These are phyloP conservation scores for Scophthalmus maximus DNA, from an alignment of 2,113 vertebrate genomes.

Conservation along the genomic window DNA sequence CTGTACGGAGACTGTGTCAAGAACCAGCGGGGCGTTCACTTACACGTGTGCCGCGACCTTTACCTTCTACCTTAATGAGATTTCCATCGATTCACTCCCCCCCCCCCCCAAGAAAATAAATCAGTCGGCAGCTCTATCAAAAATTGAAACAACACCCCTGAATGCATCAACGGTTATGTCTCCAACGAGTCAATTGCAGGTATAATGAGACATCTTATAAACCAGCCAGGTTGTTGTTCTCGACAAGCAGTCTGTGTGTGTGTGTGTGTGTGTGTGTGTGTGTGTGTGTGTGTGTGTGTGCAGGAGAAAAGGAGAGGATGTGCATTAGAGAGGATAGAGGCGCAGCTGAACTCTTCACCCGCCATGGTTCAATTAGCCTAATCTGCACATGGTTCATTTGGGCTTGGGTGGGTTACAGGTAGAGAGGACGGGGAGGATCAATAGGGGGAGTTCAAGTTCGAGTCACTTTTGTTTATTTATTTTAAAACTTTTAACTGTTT, in stretches of 20 bases:
- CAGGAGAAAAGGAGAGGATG: neutral
- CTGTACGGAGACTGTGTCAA: slow-evolving; percentile 35
- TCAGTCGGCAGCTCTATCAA: slow-evolving; percentile 72
- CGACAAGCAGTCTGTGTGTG: neutral
- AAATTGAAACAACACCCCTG: slow-evolving; percentile 66
- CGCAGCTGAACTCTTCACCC: slow-evolving; percentile 40
- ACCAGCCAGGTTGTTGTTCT: slow-evolving; percentile 45
- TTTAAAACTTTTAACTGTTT: too few species aligned
- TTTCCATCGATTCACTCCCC: slow-evolving; percentile 74
- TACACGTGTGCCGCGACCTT: slow-evolving; percentile 70
- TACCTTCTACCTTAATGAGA: slow-evolving; percentile 75
- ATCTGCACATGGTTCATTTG: slow-evolving; percentile 54
- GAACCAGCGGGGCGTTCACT: slow-evolving; percentile 40
- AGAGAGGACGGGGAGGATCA: slow-evolving; percentile 31
- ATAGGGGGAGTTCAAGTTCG: slow-evolving; percentile 24
- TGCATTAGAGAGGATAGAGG: neutral
- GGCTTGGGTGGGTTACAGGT: slow-evolving; percentile 30
- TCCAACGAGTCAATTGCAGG: slow-evolving; percentile 56
- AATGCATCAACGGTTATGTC: slow-evolving; percentile 46
- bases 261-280: slow-evolving; percentile 9
- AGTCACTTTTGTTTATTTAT: slow-evolving; percentile 27
- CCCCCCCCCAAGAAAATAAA: slow-evolving; percentile 70
- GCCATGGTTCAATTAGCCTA: slow-evolving; percentile 57
- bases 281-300: neutral
- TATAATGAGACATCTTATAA: slow-evolving; percentile 69